Evolutionary conservation across 2,888 invertebrate genomes (phyloP).

Genomic region (Acleris emargana): DNA sequence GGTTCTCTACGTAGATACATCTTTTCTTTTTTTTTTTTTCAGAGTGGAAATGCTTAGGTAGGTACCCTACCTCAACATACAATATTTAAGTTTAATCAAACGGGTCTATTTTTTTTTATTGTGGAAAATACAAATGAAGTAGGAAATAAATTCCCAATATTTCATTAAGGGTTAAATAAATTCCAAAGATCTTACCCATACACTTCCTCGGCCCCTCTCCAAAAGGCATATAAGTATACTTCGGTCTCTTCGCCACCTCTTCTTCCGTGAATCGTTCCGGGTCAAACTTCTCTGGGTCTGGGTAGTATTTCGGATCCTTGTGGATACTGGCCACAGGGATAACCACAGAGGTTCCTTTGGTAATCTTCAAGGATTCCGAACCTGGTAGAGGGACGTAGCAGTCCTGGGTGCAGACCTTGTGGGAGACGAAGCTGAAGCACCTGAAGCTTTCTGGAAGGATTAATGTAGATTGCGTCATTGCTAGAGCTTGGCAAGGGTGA

Average conservation of each 20-base stretch:
- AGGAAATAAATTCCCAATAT: too few relatives aligned
- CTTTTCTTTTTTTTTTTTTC: too few relatives aligned
- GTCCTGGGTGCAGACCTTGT: constrained; percentile 49
- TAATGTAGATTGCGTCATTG: too few relatives aligned
- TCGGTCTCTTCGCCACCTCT: constrained; percentile 46
- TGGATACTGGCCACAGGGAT: constrained; percentile 70
- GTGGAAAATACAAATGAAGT: too few relatives aligned
- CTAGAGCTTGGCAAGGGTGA: too few relatives aligned
- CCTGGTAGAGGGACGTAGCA: constrained; percentile 38
- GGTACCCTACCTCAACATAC: too few relatives aligned
- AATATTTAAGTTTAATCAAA: too few relatives aligned
- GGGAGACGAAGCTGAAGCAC: constrained; percentile 46
- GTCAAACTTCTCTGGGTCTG: constrained; percentile 77
- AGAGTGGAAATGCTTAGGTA: too few relatives aligned
- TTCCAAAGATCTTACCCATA: constrained; percentile 50
- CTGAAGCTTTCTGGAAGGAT: constrained; percentile 50
- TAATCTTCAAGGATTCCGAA: constrained; percentile 35
- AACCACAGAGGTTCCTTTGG: constrained; percentile 44
- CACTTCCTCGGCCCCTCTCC: constrained; percentile 67
- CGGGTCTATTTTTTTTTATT: too few relatives aligned
- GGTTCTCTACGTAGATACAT: too few relatives aligned
- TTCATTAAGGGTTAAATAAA: not conserved
- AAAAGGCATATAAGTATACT: constrained; percentile 60
- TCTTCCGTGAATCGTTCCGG: constrained; percentile 76
- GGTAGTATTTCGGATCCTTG: constrained; percentile 70